Evolutionary conservation across 2,113 vertebrate species (phyloP).

Genomic region (Mus pahari): DNA sequence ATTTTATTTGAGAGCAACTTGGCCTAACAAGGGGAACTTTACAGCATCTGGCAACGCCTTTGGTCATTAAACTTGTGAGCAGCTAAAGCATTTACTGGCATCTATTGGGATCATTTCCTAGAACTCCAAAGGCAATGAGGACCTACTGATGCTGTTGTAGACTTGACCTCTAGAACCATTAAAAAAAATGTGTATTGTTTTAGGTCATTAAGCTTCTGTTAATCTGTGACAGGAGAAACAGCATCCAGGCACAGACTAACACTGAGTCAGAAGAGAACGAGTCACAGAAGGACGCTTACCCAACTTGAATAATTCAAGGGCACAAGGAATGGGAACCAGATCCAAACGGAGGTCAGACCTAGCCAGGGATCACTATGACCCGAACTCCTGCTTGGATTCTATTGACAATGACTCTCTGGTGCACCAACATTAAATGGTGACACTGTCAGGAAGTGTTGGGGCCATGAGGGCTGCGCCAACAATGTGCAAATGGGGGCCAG

Average conservation of each 20-base stretch:
- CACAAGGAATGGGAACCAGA: neutral
- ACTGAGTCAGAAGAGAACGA: neutral
- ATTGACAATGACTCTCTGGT: neutral
- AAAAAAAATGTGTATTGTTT: neutral
- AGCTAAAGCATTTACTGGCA: neutral
- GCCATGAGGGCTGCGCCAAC: neutral
- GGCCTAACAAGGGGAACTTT: neutral
- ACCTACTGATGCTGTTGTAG: neutral
- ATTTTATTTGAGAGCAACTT: neutral
- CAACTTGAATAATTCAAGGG: neutral
- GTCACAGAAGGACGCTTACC: neutral
- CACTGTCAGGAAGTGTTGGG: neutral
- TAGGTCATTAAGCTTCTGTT: neutral
- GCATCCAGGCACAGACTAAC: neutral
- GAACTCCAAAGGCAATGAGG: neutral
- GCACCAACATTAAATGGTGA: neutral
- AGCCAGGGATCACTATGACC: neutral
- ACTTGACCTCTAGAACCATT: neutral
- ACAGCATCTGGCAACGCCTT: neutral
- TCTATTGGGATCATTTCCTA: neutral
- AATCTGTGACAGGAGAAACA: slow-evolving; percentile 30
- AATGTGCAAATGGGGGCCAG: neutral
- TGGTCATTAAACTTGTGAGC: neutral
- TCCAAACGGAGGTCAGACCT: neutral
- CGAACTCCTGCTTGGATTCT: neutral